phyloP scores from a whole-genome alignment of 2,797 vertebrate species.

The Anguilla megastoma region DNA sequence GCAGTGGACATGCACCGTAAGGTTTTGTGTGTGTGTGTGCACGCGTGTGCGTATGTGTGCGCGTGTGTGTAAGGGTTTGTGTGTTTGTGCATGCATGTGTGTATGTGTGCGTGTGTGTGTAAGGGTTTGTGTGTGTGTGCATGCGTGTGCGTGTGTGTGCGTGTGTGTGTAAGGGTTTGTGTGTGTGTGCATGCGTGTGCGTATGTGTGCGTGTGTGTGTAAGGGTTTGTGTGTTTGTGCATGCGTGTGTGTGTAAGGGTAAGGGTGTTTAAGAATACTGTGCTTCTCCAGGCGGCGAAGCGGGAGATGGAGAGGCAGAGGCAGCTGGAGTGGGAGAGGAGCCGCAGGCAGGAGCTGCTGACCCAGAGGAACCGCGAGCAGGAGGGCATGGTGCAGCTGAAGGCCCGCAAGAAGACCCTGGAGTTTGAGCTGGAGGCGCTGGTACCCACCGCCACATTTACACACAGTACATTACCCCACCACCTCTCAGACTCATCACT shows the following conservation, averaged over 20 bases:
- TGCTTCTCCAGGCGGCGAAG: conserved; percentile 82
- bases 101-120: neutral
- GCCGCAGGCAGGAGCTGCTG: conserved; percentile 90
- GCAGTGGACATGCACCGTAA: no score
- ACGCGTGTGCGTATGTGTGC: no score
- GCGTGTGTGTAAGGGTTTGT: neutral
- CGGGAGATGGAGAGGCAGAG: conserved; percentile 90
- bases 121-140: neutral
- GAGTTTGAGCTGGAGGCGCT: conserved; percentile 96
- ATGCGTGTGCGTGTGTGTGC: neutral
- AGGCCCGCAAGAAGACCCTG: conserved; percentile 94
- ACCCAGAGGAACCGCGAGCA: conserved; percentile 94
- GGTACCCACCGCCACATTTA: conserved; percentile 56
- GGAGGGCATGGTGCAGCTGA: conserved; percentile 92
- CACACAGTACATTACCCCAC: neutral
- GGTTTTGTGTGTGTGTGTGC: no score
- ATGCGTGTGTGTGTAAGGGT: neutral
- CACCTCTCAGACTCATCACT: no score
- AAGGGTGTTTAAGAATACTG: neutral
- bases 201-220: neutral
- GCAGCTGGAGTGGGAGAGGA: conserved; percentile 85
- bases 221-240: neutral
- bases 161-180: no score
- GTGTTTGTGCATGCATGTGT: neutral
- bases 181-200: conserved; percentile 12